Evolutionary conservation across 2,113 vertebrate genomes (phyloP), one percentile per base, ranked within the genome.

Genomic region (Scomber colias): DNA sequence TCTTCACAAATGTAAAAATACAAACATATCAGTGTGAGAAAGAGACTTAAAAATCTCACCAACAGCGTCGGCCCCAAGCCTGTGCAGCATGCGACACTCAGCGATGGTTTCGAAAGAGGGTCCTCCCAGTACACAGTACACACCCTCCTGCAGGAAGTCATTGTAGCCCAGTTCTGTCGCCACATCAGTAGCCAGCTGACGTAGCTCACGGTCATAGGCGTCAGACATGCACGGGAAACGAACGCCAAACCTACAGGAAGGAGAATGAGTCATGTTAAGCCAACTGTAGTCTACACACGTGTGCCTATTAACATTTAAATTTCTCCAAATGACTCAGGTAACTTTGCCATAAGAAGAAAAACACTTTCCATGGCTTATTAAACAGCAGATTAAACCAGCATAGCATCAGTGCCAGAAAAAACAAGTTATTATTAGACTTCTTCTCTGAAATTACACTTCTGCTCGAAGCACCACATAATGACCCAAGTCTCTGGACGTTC

Each of bases 141-240:
- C 96, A 0, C 97, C 98, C 51, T 97, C 95, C 4, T 74, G 87
- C 50, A 95, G 50, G 74, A 97, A 96, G 56, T 93, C 71, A 6
- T 76, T 61, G 62, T 90, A 94, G 2, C 94, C 95, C 83, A 98
- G 95, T 82, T 97, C 93, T 5, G 86, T 53, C 0, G 92, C 96
- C 5, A 91, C 90, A 0, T 89, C 83, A 3, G 55, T 86, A 0
- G 95, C 96, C 82, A 95, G 66, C 79, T 93, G 12, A 0, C 92
- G 91, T 85, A 98, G 87, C 1, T 94, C 73, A 8, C 92, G 93
- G 66, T 97, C 95, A 0, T 98, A 99, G 2, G 96, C 97, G 13
- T 98, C 96, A 0, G 97, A 99, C 97, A 98, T 97, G 85, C 96
- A 95, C 24, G 96, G 97, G 83, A 98, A 99, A 27, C 97, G 96